These are phyloP conservation scores for Spondyliosoma cantharus DNA, from an alignment of 2,797 vertebrate genomes.

Conservation along the genomic window DNA sequence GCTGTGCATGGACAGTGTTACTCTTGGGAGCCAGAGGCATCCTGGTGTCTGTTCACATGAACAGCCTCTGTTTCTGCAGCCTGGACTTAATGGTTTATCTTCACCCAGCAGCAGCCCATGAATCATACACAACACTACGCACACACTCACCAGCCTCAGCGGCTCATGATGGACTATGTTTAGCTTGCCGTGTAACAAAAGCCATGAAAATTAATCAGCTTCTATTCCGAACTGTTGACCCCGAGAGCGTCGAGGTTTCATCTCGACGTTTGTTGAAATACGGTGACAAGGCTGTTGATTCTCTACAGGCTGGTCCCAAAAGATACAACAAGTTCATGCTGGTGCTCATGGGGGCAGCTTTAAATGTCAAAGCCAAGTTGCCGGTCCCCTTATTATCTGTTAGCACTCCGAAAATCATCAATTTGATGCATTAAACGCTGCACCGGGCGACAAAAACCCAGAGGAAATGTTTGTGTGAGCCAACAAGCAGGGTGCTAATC, in stretches of 20 bases:
- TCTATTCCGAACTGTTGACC: conserved; percentile 37
- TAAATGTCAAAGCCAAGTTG: conserved; percentile 11
- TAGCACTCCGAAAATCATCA: conserved; percentile 2
- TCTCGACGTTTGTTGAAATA: conserved; percentile 54
- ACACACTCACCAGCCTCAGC: conserved; percentile 7
- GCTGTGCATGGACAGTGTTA: conserved; percentile 66
- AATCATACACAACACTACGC: conserved; percentile 56
- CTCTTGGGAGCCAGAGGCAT: conserved; percentile 55
- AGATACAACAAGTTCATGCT: conserved; percentile 14
- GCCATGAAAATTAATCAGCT: conserved; percentile 38
- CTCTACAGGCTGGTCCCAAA: neutral
- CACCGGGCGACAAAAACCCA: neutral
- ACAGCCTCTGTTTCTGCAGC: conserved; percentile 55
- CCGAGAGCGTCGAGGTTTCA: conserved; percentile 32
- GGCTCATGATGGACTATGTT: conserved; percentile 61
- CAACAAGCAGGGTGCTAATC: neutral
- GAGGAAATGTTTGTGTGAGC: conserved; percentile 9
- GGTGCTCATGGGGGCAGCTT: neutral
- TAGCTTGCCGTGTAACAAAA: conserved; percentile 50
- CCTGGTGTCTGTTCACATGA: conserved; percentile 68
- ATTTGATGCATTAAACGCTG: conserved; percentile 12
- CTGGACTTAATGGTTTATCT: conserved; percentile 62
- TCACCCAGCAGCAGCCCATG: conserved; percentile 59
- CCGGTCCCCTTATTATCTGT: conserved; percentile 9
- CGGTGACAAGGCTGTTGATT: conserved; percentile 20